These are phyloP conservation scores for Epicauta chinensis DNA, from an alignment of 1,140 invertebrate species.

Conservation along the genomic window DNA sequence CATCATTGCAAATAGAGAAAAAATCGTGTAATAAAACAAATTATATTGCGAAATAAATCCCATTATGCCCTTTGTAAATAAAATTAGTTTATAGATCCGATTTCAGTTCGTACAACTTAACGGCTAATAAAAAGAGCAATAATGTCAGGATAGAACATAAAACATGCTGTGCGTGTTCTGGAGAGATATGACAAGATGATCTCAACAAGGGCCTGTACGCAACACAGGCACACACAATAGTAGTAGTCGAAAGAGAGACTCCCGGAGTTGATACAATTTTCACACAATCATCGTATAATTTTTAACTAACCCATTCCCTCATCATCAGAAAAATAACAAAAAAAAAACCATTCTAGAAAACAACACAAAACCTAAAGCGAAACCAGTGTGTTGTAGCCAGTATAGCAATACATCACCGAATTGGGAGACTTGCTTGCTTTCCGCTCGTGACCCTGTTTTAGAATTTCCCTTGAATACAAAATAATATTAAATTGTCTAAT, in stretches of 20 bases:
- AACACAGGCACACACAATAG: too few species aligned
- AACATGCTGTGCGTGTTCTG: slow-evolving; percentile 34
- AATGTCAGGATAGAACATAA: slow-evolving; percentile 33
- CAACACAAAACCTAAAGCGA: slow-evolving; percentile 10
- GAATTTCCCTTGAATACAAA: slow-evolving; percentile 8
- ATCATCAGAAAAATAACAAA: too few species aligned
- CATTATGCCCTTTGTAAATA: slow-evolving; percentile 9
- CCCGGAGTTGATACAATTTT: too few species aligned
- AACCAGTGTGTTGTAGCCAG: slow-evolving; percentile 7
- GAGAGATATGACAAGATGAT: slow-evolving; percentile 28
- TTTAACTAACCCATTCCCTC: too few species aligned
- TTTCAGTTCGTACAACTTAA: slow-evolving; percentile 31
- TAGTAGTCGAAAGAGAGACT: too few species aligned
- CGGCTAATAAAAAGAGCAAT: slow-evolving; percentile 37
- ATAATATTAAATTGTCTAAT: background rate
- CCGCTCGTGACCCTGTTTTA: slow-evolving; percentile 19
- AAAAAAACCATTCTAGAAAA: too few species aligned
- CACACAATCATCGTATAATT: too few species aligned
- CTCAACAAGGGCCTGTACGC: background rate
- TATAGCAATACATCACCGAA: slow-evolving; percentile 20
- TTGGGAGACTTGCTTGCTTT: slow-evolving; percentile 21
- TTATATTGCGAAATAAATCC: slow-evolving; percentile 16
- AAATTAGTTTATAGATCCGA: slow-evolving; percentile 31
- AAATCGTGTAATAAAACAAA: slow-evolving; percentile 10
- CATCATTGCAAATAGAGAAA: background rate